These are phyloP conservation scores for Podiceps cristatus DNA, from an alignment of 2,113 vertebrate species.

Conservation along the genomic window DNA sequence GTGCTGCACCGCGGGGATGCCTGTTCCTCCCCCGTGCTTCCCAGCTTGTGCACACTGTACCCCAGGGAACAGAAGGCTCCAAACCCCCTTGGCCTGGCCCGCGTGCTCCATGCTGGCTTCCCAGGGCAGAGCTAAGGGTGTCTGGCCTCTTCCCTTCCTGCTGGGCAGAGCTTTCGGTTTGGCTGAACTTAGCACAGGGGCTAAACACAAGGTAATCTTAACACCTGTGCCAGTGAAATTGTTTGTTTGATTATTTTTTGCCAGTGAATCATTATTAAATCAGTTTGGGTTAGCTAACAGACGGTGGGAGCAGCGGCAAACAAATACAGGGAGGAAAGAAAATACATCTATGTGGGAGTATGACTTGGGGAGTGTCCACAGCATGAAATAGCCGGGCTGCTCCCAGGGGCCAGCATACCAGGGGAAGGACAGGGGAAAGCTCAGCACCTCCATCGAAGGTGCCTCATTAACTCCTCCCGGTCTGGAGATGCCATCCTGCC, in stretches of 20 bases:
- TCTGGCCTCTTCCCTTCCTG: not conserved
- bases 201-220: not conserved
- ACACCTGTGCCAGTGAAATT: not conserved
- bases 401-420: not conserved
- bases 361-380: not conserved
- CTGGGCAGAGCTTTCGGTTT: not conserved
- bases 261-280: not conserved
- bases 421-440: not conserved
- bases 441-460: not conserved
- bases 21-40: not conserved
- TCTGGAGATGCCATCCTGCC: not conserved
- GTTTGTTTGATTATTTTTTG: not conserved
- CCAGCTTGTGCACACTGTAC: rapidly evolving
- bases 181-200: not conserved
- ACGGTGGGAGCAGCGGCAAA: not conserved
- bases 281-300: not conserved
- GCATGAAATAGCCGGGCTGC: not conserved
- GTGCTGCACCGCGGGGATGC: not conserved
- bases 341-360: not conserved
- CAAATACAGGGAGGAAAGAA: constrained; percentile 8
- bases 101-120: rapidly evolving
- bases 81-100: not conserved
- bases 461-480: not conserved
- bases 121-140: not conserved
- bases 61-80: not conserved